Conservation (phyloP, 2,797 vertebrate genomes). For the Hozukius guyotensis region DNA sequence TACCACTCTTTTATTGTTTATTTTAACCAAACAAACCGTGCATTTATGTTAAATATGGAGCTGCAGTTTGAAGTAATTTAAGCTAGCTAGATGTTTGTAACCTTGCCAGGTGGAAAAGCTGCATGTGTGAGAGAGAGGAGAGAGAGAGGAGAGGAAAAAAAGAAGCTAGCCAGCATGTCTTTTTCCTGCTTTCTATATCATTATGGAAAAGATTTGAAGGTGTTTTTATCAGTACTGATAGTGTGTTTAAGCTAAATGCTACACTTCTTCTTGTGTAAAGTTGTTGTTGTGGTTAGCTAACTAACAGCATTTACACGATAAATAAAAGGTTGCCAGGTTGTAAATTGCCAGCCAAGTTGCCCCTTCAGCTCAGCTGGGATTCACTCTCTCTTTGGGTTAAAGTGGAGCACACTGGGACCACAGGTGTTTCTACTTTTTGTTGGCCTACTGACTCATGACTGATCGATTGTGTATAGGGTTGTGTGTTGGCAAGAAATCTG, state of each 20-base stretch:
- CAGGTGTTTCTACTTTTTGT: slow-evolving; percentile 68
- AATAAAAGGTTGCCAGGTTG: slow-evolving; percentile 45
- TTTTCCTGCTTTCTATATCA: slow-evolving; percentile 52
- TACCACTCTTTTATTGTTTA: background rate
- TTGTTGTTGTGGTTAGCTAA: slow-evolving; percentile 51
- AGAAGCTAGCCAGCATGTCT: slow-evolving; percentile 68
- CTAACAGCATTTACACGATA: slow-evolving; percentile 43
- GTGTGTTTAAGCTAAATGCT: slow-evolving; percentile 9
- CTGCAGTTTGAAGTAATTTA: slow-evolving; percentile 57
- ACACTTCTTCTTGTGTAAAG: background rate
- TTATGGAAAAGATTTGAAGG: too few species aligned
- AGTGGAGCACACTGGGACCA: slow-evolving; percentile 34
- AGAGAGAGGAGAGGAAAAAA: background rate
- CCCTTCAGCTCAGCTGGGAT: slow-evolving; percentile 20
- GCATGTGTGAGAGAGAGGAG: slow-evolving; percentile 80
- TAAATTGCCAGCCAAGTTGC: slow-evolving; percentile 31
- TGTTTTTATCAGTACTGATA: background rate
- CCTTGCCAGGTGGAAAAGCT: slow-evolving; percentile 83
- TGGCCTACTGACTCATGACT: slow-evolving; percentile 47
- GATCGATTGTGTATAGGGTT: slow-evolving; percentile 2
- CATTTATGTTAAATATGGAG: slow-evolving; percentile 11
- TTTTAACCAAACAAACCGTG: background rate
- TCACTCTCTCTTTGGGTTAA: background rate
- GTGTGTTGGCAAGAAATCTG: too few species aligned
- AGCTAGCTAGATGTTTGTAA: slow-evolving; percentile 67